Conservation (phyloP, 2,888 invertebrate genomes). For the Tetragonula carbonaria region DNA sequence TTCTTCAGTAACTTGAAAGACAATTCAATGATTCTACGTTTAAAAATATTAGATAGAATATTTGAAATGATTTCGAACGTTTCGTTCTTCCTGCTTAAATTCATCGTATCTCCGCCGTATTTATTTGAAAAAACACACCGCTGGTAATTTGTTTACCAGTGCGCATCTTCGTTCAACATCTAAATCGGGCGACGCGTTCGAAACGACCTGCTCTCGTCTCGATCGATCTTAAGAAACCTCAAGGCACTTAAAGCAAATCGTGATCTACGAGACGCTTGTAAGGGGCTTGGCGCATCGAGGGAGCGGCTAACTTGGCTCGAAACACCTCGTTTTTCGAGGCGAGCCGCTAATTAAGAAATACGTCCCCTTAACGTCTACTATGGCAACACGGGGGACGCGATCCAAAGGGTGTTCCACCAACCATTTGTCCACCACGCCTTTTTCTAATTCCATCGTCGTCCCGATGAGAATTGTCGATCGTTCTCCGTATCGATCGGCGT, state of each 20-base stretch:
- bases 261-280: slow-evolving; percentile 65
- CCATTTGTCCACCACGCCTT: not conserved
- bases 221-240: slow-evolving; percentile 48
- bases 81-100: too few species aligned
- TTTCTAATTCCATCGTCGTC: slow-evolving; percentile 6
- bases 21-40: too few species aligned
- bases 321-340: slow-evolving; percentile 57
- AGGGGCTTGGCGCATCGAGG: slow-evolving; percentile 66
- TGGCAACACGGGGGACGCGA: slow-evolving; percentile 49
- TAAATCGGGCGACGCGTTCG: slow-evolving; percentile 11
- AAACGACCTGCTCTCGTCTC: not conserved
- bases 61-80: too few species aligned
- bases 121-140: not conserved
- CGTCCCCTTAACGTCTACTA: slow-evolving; percentile 49
- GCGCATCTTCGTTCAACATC: not conserved
- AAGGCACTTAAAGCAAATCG: slow-evolving; percentile 66
- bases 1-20: too few species aligned
- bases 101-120: too few species aligned
- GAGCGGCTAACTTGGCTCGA: slow-evolving; percentile 62
- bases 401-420: not conserved
- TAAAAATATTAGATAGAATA: too few species aligned
- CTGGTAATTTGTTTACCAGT: not conserved
- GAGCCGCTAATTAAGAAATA: slow-evolving; percentile 71
- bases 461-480: slow-evolving; percentile 6
- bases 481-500: too few species aligned